Percentiles rank a stretch among this genome's conserved stretches.
Evolutionary conservation across 2,797 vertebrate genomes (phyloP).

Genomic region (Lagocephalus sceleratus): DNA sequence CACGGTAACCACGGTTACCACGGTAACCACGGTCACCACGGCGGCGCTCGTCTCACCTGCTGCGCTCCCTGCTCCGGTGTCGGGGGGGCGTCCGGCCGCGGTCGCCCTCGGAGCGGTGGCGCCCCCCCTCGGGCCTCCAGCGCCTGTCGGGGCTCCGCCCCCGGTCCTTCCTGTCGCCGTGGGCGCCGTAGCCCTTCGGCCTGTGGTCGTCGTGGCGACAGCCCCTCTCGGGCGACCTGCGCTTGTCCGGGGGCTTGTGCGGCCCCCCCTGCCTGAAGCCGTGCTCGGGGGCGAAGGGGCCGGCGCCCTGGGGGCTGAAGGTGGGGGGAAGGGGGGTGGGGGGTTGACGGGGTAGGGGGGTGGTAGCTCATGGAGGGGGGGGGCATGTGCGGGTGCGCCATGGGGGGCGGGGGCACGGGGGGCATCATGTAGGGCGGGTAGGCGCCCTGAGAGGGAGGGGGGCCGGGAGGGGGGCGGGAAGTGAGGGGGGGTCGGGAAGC

Average conservation of each 20-base stretch:
- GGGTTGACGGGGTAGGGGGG: conserved; percentile 83
- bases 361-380: conserved; percentile 83
- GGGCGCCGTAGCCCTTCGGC: conserved; percentile 82
- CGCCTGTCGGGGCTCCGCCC: conserved; percentile 84
- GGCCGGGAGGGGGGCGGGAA: conserved; percentile 88
- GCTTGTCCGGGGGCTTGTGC: conserved; percentile 76
- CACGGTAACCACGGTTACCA: too few species aligned
- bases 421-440: conserved; percentile 87
- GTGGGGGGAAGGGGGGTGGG: conserved; percentile 79
- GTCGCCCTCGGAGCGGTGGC: conserved; percentile 84
- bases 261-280: conserved; percentile 70
- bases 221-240: conserved; percentile 84
- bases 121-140: conserved; percentile 77
- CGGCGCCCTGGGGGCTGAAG: conserved; percentile 76
- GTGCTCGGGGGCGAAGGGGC: conserved; percentile 77
- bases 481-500: conserved; percentile 87
- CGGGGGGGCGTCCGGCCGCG: conserved; percentile 80
- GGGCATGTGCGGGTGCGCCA: conserved; percentile 79
- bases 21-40: too few species aligned
- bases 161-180: conserved; percentile 84
- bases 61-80: conserved; percentile 86
- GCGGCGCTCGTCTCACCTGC: conserved; percentile 80
- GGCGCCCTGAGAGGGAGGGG: conserved; percentile 76
- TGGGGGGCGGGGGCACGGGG: conserved; percentile 77
- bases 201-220: conserved; percentile 86